Percentiles rank a stretch among this genome's conserved stretches.
These are phyloP conservation scores for Etheostoma spectabile DNA, from an alignment of 2,113 vertebrate species.

Conservation along the genomic window DNA sequence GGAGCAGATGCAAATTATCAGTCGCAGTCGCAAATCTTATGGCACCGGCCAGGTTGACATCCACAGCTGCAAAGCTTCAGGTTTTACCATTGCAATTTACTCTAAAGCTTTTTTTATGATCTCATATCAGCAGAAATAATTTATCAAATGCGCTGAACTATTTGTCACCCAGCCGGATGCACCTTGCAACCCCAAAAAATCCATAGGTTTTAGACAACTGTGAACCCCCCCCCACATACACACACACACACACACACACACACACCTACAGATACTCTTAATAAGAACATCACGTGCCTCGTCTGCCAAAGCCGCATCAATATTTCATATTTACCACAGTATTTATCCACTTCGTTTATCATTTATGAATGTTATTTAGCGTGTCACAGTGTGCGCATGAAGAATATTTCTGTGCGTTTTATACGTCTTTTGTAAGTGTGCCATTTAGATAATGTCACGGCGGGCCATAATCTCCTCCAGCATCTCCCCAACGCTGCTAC, in stretches of 20 bases:
- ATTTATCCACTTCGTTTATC: constrained; percentile 75
- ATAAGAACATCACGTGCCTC: constrained; percentile 57
- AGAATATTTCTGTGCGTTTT: constrained; percentile 31
- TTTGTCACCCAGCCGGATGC: constrained; percentile 10
- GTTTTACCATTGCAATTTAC: constrained; percentile 46
- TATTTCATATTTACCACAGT: constrained; percentile 78
- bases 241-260: neutral
- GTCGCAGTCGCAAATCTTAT: constrained; percentile 39
- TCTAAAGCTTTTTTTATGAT: constrained; percentile 41
- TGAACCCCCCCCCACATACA: neutral
- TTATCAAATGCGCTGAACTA: constrained; percentile 31
- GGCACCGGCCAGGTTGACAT: constrained; percentile 39
- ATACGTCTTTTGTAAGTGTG: constrained; percentile 69
- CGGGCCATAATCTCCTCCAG: constrained; percentile 65
- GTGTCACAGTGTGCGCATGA: constrained; percentile 33
- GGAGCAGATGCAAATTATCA: constrained; percentile 47
- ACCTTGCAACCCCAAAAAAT: constrained; percentile 37
- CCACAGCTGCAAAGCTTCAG: constrained; percentile 15
- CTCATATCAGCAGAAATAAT: constrained; percentile 28
- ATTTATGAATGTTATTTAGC: constrained; percentile 75
- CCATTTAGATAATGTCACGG: constrained; percentile 81
- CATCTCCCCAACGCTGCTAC: constrained; percentile 54
- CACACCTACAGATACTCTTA: constrained; percentile 12
- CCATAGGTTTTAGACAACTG: constrained; percentile 7
- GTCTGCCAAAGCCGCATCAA: constrained; percentile 68